Conservation (phyloP, 2,888 invertebrate genomes). For the Eupithecia insigniata region DNA sequence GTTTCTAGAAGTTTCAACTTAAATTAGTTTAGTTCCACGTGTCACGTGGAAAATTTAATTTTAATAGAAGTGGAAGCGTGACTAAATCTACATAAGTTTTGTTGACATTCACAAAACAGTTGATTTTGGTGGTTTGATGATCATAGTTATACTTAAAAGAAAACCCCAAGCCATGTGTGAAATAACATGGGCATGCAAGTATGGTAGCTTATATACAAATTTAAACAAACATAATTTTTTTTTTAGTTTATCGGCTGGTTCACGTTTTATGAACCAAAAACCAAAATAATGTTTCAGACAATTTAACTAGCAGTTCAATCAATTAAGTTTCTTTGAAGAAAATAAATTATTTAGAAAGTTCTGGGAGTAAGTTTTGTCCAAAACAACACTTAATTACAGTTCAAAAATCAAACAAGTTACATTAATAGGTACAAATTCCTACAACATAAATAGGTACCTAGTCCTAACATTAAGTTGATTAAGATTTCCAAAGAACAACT, state of each 20-base stretch:
- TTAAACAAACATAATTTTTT: too few relatives aligned
- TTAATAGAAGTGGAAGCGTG: slow-evolving; percentile 20
- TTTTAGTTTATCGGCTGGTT: neutral
- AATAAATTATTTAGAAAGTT: neutral
- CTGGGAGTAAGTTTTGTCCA: neutral
- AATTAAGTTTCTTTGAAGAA: neutral
- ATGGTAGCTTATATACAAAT: too few relatives aligned
- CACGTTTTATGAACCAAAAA: neutral
- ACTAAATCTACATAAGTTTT: slow-evolving; percentile 11
- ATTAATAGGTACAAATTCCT: neutral
- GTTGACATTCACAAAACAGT: slow-evolving; percentile 7
- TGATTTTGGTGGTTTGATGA: neutral
- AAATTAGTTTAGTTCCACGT: slow-evolving; percentile 60
- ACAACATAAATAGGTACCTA: slow-evolving; percentile 10
- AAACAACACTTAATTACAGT: neutral
- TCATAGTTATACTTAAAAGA: too few relatives aligned
- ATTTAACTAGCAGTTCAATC: neutral
- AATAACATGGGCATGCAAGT: too few relatives aligned
- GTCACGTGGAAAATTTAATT: slow-evolving; percentile 44
- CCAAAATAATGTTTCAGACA: neutral
- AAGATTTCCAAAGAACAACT: slow-evolving; percentile 34
- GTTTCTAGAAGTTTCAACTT: slow-evolving; percentile 55
- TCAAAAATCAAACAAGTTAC: neutral
- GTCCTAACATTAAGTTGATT: slow-evolving; percentile 27
- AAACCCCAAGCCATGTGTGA: too few relatives aligned